Conservation (phyloP, 2,888 invertebrate species). For the Athalia cordata region DNA sequence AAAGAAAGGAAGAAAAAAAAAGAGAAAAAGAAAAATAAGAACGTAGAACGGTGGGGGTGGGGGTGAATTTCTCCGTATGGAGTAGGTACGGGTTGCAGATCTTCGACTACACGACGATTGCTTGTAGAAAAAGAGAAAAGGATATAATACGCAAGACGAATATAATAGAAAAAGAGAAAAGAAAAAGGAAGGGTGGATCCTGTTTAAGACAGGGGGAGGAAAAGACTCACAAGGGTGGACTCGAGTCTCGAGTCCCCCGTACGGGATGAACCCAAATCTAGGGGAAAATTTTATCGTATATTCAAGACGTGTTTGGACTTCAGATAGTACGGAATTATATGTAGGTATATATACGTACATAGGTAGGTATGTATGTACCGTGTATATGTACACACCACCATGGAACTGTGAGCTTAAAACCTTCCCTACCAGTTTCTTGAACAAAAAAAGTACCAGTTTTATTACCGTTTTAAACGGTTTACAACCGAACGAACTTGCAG, state of each 20-base stretch:
- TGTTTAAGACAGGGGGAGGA: conserved; percentile 7
- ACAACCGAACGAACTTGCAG: conserved; percentile 17
- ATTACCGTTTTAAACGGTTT: conserved; percentile 44
- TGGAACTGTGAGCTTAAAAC: no score
- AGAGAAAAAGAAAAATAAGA: background rate
- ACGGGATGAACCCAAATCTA: conserved; percentile 60
- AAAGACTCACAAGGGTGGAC: background rate
- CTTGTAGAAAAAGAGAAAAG: background rate
- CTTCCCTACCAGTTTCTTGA: background rate
- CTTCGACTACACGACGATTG: conserved; percentile 33
- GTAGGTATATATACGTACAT: no score
- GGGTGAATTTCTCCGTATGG: conserved; percentile 25
- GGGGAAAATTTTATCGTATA: conserved; percentile 71
- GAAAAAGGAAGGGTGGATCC: no score
- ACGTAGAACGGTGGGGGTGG: background rate
- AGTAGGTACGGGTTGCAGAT: conserved; percentile 1
- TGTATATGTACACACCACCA: no score
- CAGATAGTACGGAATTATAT: background rate
- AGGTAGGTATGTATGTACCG: background rate
- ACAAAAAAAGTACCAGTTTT: conserved; percentile 21
- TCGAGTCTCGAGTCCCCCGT: conserved; percentile 25
- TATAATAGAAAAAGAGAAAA: no score
- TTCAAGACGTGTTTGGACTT: conserved; percentile 69
- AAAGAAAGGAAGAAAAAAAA: background rate
- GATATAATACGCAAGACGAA: no score